Conservation (phyloP, 1,140 invertebrate genomes). For the Meloidogyne chitwoodi region DNA sequence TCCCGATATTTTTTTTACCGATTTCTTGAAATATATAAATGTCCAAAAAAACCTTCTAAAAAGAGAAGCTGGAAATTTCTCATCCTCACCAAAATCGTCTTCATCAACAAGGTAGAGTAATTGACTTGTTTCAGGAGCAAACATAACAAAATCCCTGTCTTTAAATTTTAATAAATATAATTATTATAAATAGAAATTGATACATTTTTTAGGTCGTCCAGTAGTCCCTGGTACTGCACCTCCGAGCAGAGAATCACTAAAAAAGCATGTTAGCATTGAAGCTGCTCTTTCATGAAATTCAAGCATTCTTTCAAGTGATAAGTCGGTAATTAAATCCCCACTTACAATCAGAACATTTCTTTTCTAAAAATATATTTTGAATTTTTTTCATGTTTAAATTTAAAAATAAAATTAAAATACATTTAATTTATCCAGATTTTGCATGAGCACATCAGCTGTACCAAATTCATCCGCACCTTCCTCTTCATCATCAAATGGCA, state of each 20-base stretch:
- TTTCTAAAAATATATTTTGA: constrained; percentile 23
- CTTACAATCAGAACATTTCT: constrained; percentile 37
- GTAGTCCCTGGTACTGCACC: constrained; percentile 35
- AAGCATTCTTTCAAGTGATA: constrained; percentile 33
- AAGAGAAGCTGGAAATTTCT: constrained; percentile 9
- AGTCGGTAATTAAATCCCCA: constrained; percentile 45
- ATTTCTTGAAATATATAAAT: no score
- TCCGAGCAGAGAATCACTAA: constrained; percentile 30
- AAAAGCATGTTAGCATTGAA: constrained; percentile 37
- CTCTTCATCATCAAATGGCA: constrained; percentile 15
- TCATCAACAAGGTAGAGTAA: constrained; percentile 40
- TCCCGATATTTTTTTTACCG: constrained; percentile 19
- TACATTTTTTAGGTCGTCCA: constrained; percentile 31
- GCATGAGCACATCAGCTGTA: constrained; percentile 39
- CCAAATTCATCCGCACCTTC: constrained; percentile 39
- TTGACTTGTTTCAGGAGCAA: constrained; percentile 28
- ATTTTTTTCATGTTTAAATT: background rate
- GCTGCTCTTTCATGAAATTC: constrained; percentile 26
- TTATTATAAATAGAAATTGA: background rate
- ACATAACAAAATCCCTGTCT: constrained; percentile 39
- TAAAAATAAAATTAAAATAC: no score
- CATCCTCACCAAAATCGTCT: constrained; percentile 41
- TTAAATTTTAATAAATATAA: constrained; percentile 9
- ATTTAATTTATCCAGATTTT: constrained; percentile 25
- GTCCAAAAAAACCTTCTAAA: constrained; percentile 10